Conservation (phyloP, 1,140 invertebrate species). For the Aphis gossypii region DNA sequence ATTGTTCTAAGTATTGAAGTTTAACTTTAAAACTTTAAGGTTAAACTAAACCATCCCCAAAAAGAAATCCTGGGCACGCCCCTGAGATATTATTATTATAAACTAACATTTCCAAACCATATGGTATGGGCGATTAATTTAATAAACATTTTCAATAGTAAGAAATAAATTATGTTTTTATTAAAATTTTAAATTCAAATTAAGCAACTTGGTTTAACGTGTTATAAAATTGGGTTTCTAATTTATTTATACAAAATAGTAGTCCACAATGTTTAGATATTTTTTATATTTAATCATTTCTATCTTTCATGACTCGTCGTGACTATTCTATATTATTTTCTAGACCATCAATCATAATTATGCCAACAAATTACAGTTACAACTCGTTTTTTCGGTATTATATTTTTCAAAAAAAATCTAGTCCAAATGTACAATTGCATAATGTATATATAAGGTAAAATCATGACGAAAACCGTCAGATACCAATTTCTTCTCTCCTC, state of each 20-base stretch:
- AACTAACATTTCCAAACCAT: neutral
- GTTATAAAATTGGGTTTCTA: neutral
- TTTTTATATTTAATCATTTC: slow-evolving; percentile 8
- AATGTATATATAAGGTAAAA: neutral
- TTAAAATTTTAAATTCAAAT: neutral
- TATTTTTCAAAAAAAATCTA: neutral
- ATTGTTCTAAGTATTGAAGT: no score
- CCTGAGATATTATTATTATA: neutral
- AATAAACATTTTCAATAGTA: neutral
- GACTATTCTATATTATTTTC: neutral
- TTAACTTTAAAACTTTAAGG: no score
- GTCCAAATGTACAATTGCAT: slow-evolving; percentile 9
- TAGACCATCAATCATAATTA: slow-evolving; percentile 20
- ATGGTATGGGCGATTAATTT: neutral
- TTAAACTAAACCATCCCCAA: no score
- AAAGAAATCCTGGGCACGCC: no score
- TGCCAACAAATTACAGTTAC: neutral
- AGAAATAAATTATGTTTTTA: neutral
- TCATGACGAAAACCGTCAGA: neutral
- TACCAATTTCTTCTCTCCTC: neutral
- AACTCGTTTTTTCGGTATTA: neutral
- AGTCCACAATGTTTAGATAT: neutral
- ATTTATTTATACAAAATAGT: neutral
- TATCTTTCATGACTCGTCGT: neutral
- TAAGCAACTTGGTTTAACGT: neutral